Conservation (phyloP, 1,140 invertebrate species). For the Calephelis virginiensis region DNA sequence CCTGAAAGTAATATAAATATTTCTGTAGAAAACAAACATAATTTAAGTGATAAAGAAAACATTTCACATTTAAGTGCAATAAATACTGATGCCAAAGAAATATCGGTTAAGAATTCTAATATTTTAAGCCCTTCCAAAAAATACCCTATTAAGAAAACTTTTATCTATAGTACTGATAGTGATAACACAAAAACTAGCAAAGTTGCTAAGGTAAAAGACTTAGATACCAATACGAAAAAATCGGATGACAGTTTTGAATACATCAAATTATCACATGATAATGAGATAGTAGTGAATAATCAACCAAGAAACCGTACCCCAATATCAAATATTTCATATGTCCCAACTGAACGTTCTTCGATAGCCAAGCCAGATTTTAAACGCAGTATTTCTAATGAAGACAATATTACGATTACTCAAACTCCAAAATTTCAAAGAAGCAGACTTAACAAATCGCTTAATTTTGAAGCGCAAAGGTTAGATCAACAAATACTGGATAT, state of each 20-base stretch:
- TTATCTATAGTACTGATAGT: slow-evolving; percentile 59
- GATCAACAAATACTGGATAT: slow-evolving; percentile 76
- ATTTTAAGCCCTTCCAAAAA: slow-evolving; percentile 73
- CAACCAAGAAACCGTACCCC: slow-evolving; percentile 74
- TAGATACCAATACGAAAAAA: slow-evolving; percentile 69
- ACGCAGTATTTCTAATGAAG: slow-evolving; percentile 63
- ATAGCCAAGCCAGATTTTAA: slow-evolving; percentile 47
- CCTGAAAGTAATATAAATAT: slow-evolving; percentile 40
- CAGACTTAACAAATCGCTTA: slow-evolving; percentile 72
- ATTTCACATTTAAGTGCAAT: slow-evolving; percentile 64
- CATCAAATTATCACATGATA: slow-evolving; percentile 69
- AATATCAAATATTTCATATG: slow-evolving; percentile 69
- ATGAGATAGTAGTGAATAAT: slow-evolving; percentile 75
- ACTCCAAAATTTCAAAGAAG: slow-evolving; percentile 74
- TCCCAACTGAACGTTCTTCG: slow-evolving; percentile 58
- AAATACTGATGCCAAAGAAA: slow-evolving; percentile 67
- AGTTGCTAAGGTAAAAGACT: slow-evolving; percentile 71
- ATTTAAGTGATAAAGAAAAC: slow-evolving; percentile 54
- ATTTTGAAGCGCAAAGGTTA: slow-evolving; percentile 67
- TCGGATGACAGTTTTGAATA: slow-evolving; percentile 72
- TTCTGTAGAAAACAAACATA: slow-evolving; percentile 39
- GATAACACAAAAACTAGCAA: slow-evolving; percentile 65
- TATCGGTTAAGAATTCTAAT: slow-evolving; percentile 63
- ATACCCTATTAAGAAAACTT: slow-evolving; percentile 63
- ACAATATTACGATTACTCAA: slow-evolving; percentile 49